These are phyloP conservation scores for Apis mellifera DNA, from an alignment of 1,140 invertebrate species.

Conservation along the genomic window DNA sequence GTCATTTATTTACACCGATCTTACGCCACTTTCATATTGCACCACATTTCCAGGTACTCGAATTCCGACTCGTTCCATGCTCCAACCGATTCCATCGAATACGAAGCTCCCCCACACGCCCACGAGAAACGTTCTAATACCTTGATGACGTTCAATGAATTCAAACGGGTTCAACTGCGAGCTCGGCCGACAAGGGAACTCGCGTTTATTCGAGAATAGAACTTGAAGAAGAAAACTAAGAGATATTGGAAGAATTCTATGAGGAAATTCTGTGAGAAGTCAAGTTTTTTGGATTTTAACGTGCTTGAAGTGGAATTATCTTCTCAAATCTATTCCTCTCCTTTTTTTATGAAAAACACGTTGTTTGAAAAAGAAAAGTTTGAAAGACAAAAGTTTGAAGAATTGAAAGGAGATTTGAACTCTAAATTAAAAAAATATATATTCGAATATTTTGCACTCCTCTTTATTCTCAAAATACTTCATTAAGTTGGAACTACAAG, in stretches of 20 bases:
- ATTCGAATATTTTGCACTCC: too few relatives aligned
- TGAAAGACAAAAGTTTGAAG: too few relatives aligned
- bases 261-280: background rate
- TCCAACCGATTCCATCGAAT: background rate
- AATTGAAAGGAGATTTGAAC: too few relatives aligned
- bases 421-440: too few relatives aligned
- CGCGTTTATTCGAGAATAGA: background rate
- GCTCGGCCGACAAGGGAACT: background rate
- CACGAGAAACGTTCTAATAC: conserved; percentile 35
- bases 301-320: background rate
- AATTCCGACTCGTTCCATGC: background rate
- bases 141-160: conserved; percentile 38
- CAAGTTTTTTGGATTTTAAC: background rate
- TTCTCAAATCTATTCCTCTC: too few relatives aligned
- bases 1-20: conserved; percentile 26
- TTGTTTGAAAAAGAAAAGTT: too few relatives aligned
- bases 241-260: background rate
- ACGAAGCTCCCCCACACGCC: background rate
- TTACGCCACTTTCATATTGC: conserved; percentile 28
- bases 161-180: conserved; percentile 12
- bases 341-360: too few relatives aligned
- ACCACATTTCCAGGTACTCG: conserved; percentile 27
- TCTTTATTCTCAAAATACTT: too few relatives aligned
- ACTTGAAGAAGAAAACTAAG: background rate
- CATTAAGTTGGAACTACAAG: too few relatives aligned